These are phyloP conservation scores for Lontra canadensis DNA, from an alignment of 2,113 vertebrate species.

Conservation along the genomic window DNA sequence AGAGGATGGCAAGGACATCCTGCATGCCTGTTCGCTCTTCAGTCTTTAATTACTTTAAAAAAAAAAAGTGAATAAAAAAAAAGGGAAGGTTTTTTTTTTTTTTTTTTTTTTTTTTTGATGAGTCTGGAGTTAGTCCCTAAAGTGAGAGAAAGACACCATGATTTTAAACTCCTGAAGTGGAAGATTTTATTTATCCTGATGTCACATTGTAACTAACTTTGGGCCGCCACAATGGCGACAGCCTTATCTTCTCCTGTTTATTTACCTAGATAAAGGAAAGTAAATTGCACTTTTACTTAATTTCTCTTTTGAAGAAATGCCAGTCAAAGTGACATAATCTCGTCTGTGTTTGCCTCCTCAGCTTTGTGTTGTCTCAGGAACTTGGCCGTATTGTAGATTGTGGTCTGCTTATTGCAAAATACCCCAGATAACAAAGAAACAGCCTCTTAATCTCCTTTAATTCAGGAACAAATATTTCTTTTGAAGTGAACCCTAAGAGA, in stretches of 20 bases:
- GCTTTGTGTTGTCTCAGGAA: slow-evolving; percentile 38
- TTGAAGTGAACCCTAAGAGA: slow-evolving; percentile 38
- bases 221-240: neutral
- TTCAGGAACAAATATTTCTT: slow-evolving; percentile 58
- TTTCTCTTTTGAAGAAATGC: slow-evolving; percentile 50
- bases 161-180: neutral
- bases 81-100: too few relatives aligned
- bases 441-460: slow-evolving; percentile 26
- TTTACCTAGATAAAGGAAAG: slow-evolving; percentile 71
- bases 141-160: neutral
- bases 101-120: neutral
- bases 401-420: slow-evolving; percentile 52
- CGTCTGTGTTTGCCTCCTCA: neutral
- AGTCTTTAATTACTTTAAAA: neutral
- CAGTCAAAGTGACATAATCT: slow-evolving; percentile 59
- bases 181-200: neutral
- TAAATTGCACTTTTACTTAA: slow-evolving; percentile 69
- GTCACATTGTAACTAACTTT: neutral
- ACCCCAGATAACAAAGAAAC: slow-evolving; percentile 40
- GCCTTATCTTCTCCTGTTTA: slow-evolving; percentile 60
- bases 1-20: neutral
- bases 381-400: slow-evolving; percentile 38
- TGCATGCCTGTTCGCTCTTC: neutral
- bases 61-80: neutral
- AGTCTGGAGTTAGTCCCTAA: neutral